Conservation (phyloP, 1,140 invertebrate species). For the Ditylenchus dipsaci region DNA sequence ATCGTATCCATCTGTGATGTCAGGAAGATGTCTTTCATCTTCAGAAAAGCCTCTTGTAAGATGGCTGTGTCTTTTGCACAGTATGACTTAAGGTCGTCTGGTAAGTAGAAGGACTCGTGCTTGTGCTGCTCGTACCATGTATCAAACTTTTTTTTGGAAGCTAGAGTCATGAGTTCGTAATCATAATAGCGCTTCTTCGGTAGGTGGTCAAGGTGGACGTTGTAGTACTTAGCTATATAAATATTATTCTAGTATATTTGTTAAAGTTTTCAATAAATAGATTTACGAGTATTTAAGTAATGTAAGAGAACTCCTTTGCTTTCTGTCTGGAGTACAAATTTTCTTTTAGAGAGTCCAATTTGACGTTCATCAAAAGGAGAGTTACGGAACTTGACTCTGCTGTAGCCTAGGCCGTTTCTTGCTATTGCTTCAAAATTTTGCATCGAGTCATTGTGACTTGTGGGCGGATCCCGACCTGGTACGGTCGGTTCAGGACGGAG, state of each 20-base stretch:
- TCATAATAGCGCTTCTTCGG: background rate
- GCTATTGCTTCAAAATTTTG: background rate
- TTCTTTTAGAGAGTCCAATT: background rate
- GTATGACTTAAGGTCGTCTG: background rate
- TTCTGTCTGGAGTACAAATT: background rate
- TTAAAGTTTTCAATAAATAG: background rate
- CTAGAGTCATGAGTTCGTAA: background rate
- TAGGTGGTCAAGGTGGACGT: background rate
- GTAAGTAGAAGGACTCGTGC: background rate
- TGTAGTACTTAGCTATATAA: background rate
- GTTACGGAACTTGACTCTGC: too few relatives aligned
- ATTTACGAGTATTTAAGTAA: background rate
- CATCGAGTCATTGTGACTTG: background rate
- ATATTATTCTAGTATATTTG: background rate
- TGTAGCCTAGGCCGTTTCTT: background rate
- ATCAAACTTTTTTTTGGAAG: background rate
- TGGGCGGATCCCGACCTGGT: background rate
- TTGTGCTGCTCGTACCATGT: conserved; percentile 3
- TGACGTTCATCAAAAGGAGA: background rate
- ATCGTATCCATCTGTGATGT: background rate
- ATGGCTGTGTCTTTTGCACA: background rate
- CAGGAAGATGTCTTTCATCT: too few relatives aligned
- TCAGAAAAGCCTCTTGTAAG: background rate
- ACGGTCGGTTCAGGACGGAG: background rate
- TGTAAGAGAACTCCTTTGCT: conserved; percentile 1